Percentiles rank a stretch among this genome's conserved stretches.
Evolutionary conservation across 2,113 vertebrate genomes (phyloP).

Genomic region (Naja naja): DNA sequence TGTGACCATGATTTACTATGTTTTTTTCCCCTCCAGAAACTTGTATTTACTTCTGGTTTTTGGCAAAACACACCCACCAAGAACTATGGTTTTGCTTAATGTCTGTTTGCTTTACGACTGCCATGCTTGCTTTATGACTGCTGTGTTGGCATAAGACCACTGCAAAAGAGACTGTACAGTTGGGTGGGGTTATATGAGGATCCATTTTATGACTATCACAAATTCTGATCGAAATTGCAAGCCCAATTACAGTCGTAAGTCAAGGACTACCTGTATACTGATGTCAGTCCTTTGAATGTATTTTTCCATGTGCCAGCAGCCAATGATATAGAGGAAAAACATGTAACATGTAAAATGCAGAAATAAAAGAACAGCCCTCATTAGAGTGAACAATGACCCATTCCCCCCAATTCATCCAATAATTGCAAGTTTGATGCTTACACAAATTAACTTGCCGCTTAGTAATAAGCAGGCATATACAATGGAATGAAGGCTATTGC

Average conservation of each 20-base stretch:
- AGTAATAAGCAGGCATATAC: too few species aligned
- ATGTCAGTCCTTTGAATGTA: not conserved
- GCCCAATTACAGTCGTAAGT: not conserved
- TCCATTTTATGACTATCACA: not conserved
- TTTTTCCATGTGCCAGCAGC: not conserved
- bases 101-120: not conserved
- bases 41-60: not conserved
- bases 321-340: not conserved
- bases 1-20: not conserved
- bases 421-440: slow-evolving; percentile 35
- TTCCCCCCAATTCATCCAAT: not conserved
- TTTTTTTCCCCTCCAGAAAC: not conserved
- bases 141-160: not conserved
- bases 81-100: not conserved
- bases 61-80: not conserved
- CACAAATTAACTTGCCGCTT: not conserved
- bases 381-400: not conserved
- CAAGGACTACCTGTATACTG: not conserved
- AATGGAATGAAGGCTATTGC: too few species aligned
- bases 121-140: not conserved
- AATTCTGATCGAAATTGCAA: not conserved
- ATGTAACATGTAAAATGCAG: not conserved
- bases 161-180: not conserved
- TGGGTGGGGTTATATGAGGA: too few species aligned
- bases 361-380: not conserved